phyloP scores from a whole-genome alignment of 1,140 invertebrate genomes.

The Dinoponera quadriceps region DNA sequence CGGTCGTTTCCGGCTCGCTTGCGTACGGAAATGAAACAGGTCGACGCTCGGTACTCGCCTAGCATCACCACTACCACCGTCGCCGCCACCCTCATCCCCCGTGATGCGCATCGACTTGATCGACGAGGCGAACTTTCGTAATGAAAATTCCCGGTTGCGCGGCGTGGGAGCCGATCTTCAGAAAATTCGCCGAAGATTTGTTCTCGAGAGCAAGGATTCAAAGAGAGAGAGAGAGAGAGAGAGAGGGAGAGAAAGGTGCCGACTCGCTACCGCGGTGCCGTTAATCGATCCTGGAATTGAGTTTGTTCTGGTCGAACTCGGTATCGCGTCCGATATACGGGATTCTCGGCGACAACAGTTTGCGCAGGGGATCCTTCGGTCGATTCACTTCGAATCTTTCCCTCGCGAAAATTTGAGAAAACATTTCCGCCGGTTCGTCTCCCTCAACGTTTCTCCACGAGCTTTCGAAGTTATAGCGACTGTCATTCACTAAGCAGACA shows the following conservation, averaged over 20 bases:
- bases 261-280: conserved; percentile 9
- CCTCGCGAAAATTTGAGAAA: neutral
- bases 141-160: conserved; percentile 67
- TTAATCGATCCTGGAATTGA: conserved; percentile 54
- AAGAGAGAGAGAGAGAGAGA: conserved; percentile 40
- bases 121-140: conserved; percentile 69
- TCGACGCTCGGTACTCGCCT: conserved; percentile 23
- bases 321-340: neutral
- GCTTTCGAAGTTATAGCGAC: no score
- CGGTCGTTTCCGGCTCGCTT: conserved; percentile 66
- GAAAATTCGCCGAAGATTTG: conserved; percentile 52
- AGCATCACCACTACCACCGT: neutral
- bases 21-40: conserved; percentile 75
- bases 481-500: no score
- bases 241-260: conserved; percentile 45
- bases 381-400: neutral
- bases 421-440: no score
- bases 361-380: conserved; percentile 4
- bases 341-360: neutral
- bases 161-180: neutral
- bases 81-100: neutral
- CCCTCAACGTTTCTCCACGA: no score
- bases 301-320: conserved; percentile 30
- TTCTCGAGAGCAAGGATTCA: conserved; percentile 44
- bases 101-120: conserved; percentile 39